Base-by-base conservation (phyloP, 2,797 vertebrate species). In the Threskiornis aethiopicus region DNA sequence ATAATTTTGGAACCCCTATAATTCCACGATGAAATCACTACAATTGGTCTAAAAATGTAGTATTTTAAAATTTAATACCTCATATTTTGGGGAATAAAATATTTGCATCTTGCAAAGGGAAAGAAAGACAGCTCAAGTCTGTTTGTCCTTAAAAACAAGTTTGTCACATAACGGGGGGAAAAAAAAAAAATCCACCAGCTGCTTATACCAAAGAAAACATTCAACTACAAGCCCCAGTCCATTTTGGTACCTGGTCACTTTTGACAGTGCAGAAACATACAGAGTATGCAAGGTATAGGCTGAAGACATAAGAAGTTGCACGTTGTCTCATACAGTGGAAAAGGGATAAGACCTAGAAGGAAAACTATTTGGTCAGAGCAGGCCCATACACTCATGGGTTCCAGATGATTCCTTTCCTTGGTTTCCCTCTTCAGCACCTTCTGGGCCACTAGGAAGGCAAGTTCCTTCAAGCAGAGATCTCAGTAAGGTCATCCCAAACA, bases 401-500 rank as follows among this genome's bases (percentile, higher is more conserved):
- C 44, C 75, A 89, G 55, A 69, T 54, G 41, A 83, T 18, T 90
- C 52, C 41, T 71, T 44, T 65, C 41, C 78, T 79, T 80, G 9
- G 35, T 66, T 89, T 87, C 52, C 24, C 42, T 90, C 75, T 81
- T 80, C 11, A 13, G 18, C 21, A n/a, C 80, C 73, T 90, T 90
- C 66, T 73, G 66, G 62, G 62, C 52, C 20, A 57, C 33, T 47
- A 75, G 67, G 77, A 84, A 89, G 54, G 46, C 69, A 93, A 95
- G 89, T 61, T 85, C 41, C 72, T 91, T 92, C 84, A 89, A 78
- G 54, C 0, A 87, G 76, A 85, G 35, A 89, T 65, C 76, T 84
- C 57, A 29, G 33, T 61, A 72, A 62, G 59, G 84, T 59, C 86
- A 89, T 62, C 41, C 17, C 35, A 77, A 96, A 86, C 82, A 90